Evolutionary conservation across 2,113 vertebrate species (phyloP), one percentile per base, ranked within the genome.

Genomic region (Epinephelus moara): DNA sequence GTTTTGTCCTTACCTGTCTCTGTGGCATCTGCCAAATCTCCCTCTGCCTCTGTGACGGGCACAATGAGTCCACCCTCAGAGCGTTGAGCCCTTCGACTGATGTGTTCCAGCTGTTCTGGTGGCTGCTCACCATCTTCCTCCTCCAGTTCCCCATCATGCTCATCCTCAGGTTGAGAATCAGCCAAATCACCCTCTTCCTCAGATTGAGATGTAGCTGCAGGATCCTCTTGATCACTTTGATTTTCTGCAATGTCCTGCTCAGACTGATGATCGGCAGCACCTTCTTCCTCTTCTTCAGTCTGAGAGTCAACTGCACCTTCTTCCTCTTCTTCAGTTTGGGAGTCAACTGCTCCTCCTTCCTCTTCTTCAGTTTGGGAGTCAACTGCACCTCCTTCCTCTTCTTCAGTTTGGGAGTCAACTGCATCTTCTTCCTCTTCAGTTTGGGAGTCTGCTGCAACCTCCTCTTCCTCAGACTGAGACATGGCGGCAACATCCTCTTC

Each of bases 1-100:
- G 47, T 42, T 62, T 68, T 68, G 30, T 63, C 21, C 85, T 55
- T 63, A 94, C 94, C 92, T 72, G 72, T 53, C 2, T 89, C 85
- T 37, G 74, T 45, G n/a, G 61, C 1, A 0, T 86, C 67, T 17
- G 63, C 12, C 5, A 66, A 53, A 52, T 84, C 79, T 17, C 37
- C 72, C 10, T 52, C 75, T 33, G 66, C 56, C 17, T 72, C 62
- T 59, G 17, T 4, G 14, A 66, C 61, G 6, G 78, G 56, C 30
- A 86, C 6, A n/a, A 75, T 37, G 9, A 83, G 63, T 21, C 70
- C 62, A 2, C 82, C 90, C 23, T 85, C 85, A 7, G 93, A 93
- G 57, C 21, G 69, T 68, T 63, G 75, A 55, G 82, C 72, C 86
- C 90, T 90, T n/a, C 61, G 73, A 49, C 56, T 81, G 66, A 92